Conservation (phyloP, 2,113 vertebrate genomes). For the Eurystomus gularis region DNA sequence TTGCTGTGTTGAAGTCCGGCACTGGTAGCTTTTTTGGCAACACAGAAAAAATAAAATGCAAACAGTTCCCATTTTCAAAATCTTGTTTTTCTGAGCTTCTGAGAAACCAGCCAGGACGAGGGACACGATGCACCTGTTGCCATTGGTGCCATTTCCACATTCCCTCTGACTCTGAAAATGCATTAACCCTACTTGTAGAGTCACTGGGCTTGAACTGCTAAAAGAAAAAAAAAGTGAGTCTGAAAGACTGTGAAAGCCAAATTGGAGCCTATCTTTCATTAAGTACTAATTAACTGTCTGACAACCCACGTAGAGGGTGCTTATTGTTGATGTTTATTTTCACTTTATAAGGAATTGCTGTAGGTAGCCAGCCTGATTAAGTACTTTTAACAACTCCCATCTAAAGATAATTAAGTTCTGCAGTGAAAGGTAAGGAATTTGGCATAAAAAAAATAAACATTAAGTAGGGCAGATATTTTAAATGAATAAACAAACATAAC, state of each 20-base stretch:
- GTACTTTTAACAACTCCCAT: background rate
- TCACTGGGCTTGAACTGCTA: background rate
- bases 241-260: background rate
- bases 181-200: background rate
- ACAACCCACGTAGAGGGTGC: background rate
- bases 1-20: rapidly evolving
- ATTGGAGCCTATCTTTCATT: background rate
- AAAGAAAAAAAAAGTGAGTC: background rate
- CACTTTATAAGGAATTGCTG: background rate
- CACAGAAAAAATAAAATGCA: background rate
- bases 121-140: background rate
- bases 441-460: background rate
- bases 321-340: conserved; percentile 32
- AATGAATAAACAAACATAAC: conserved; percentile 39
- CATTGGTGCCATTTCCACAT: background rate
- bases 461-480: background rate
- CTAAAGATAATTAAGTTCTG: background rate
- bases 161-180: background rate
- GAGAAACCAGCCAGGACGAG: background rate
- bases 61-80: background rate
- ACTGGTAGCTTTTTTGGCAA: background rate
- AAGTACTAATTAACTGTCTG: conserved; percentile 42
- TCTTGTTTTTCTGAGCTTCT: background rate
- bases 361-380: conserved; percentile 27
- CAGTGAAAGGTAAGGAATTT: background rate